Conservation (phyloP, 1,140 invertebrate genomes). For the Plectrocnemia conspersa region DNA sequence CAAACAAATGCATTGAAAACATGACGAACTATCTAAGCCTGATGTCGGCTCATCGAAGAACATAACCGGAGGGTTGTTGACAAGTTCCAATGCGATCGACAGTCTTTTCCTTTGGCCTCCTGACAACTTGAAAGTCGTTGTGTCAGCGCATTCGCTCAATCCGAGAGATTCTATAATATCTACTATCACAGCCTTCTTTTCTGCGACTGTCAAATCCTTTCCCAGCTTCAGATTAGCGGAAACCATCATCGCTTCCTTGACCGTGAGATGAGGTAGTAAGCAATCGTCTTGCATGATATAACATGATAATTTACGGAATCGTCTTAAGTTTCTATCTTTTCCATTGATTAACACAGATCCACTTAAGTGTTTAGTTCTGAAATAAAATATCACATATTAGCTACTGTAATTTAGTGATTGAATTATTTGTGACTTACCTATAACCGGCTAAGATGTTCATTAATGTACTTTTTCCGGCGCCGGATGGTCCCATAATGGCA, state of each 20-base stretch:
- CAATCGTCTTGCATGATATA: slow-evolving; percentile 98
- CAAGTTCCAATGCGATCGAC: slow-evolving; percentile 81
- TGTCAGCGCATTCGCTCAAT: slow-evolving; percentile 68
- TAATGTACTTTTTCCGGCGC: slow-evolving; percentile 87
- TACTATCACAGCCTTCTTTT: slow-evolving; percentile 74
- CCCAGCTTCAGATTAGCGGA: slow-evolving; percentile 89
- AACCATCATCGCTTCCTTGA: slow-evolving; percentile 83
- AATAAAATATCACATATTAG: slow-evolving; percentile 34
- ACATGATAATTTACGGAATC: slow-evolving; percentile 87
- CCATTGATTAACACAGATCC: slow-evolving; percentile 81
- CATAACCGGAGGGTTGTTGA: slow-evolving; percentile 92
- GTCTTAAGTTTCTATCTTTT: slow-evolving; percentile 75
- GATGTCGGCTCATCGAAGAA: slow-evolving; percentile 98
- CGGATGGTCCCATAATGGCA: slow-evolving; percentile 91
- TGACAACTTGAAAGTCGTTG: slow-evolving; percentile 73
- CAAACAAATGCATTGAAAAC: slow-evolving; percentile 83
- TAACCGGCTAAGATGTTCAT: slow-evolving; percentile 89
- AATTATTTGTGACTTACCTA: slow-evolving; percentile 60
- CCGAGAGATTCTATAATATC: slow-evolving; percentile 81
- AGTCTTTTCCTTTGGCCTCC: slow-evolving; percentile 91
- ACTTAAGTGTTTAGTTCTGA: slow-evolving; percentile 67
- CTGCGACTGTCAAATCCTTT: slow-evolving; percentile 65
- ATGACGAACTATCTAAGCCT: slow-evolving; percentile 87
- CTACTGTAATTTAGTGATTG: slow-evolving; percentile 3
- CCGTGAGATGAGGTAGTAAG: slow-evolving; percentile 80